Conservation (phyloP, 2,797 vertebrate genomes). For the Tenualosa thibaudeaui region DNA sequence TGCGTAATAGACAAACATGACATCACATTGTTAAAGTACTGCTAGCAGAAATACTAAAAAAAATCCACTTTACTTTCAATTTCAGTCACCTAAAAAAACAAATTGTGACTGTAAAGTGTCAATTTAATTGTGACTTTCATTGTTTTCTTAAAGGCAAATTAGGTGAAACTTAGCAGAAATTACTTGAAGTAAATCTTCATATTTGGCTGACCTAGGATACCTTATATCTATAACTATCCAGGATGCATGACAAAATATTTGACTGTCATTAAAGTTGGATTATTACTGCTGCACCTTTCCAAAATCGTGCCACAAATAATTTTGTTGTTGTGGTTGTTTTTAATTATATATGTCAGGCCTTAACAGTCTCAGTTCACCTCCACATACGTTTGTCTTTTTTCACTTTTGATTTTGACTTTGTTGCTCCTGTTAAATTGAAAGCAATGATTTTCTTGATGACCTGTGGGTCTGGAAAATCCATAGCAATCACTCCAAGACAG, state of each 20-base stretch:
- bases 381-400: background rate
- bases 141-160: no score
- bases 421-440: constrained; percentile 16
- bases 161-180: background rate
- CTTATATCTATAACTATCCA: background rate
- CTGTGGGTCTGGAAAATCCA: constrained; percentile 38
- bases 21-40: no score
- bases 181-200: background rate
- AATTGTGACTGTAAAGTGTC: no score
- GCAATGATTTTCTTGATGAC: constrained; percentile 28
- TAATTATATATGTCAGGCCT: no score
- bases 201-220: background rate
- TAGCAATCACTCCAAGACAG: constrained; percentile 42
- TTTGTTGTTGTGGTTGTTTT: no score
- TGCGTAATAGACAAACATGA: no score
- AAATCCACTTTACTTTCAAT: no score
- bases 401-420: background rate
- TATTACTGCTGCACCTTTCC: background rate
- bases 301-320: background rate
- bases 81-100: no score
- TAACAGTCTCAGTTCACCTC: background rate
- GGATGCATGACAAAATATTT: no score
- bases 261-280: background rate
- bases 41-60: no score
- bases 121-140: no score